Percentiles rank a stretch among this genome's conserved stretches.
Conservation (phyloP, 2,113 vertebrate species). For the Psilopsiagon aymara region DNA sequence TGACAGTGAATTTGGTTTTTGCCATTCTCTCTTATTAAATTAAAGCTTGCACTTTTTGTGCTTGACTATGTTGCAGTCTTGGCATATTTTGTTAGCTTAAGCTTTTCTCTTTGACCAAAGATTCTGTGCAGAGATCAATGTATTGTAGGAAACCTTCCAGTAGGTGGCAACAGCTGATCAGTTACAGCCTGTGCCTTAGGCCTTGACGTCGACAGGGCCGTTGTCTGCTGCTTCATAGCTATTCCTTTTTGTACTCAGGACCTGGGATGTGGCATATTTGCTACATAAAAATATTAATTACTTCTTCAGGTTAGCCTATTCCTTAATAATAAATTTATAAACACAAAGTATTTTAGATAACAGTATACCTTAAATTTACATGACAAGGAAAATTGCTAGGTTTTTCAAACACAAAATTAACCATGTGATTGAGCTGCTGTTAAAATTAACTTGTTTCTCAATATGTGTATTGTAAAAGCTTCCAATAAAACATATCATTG, state of each 20-base stretch:
- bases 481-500: background rate
- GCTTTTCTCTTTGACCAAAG: background rate
- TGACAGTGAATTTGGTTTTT: background rate
- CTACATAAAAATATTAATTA: fast-evolving
- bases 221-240: background rate
- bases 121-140: background rate
- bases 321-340: background rate
- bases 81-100: fast-evolving
- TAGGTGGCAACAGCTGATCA: constrained; percentile 8
- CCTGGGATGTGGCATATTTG: background rate
- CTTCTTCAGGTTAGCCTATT: background rate
- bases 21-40: background rate
- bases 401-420: background rate
- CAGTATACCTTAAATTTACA: background rate
- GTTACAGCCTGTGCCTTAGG: background rate
- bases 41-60: background rate
- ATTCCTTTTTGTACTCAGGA: fast-evolving
- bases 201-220: fast-evolving
- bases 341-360: background rate
- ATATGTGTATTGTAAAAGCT: background rate
- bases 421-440: background rate
- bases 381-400: background rate
- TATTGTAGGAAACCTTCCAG: background rate
- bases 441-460: background rate
- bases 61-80: background rate